phyloP scores from a whole-genome alignment of 2,888 invertebrate genomes.

The Glyphotaelius pellucidus region DNA sequence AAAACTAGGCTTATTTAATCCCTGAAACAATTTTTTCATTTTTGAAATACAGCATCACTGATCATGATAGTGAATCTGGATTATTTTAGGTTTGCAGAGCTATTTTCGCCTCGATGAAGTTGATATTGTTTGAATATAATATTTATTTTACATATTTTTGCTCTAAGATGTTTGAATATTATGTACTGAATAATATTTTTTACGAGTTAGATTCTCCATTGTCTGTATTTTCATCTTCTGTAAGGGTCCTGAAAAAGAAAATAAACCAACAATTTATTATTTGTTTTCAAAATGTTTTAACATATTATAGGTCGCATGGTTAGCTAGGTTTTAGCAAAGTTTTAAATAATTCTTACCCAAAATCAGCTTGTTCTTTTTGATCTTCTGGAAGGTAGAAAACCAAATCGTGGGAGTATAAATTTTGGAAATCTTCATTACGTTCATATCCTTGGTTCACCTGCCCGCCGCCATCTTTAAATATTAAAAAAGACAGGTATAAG shows the following conservation, averaged over 20 bases:
- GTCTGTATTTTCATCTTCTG: slow-evolving; percentile 18
- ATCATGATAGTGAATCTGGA: too few relatives aligned
- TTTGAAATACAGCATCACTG: too few relatives aligned
- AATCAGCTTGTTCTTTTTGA: slow-evolving; percentile 28
- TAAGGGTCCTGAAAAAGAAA: slow-evolving; percentile 36
- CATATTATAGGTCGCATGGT: too few relatives aligned
- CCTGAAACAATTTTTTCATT: too few relatives aligned
- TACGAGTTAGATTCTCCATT: slow-evolving; percentile 38
- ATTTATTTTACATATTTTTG: neutral
- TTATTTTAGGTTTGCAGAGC: too few relatives aligned
- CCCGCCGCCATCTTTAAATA: slow-evolving; percentile 71
- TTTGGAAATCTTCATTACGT: slow-evolving; percentile 70
- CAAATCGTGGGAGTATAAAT: slow-evolving; percentile 73
- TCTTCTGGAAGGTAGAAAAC: slow-evolving; percentile 60
- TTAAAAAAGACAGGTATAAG: neutral
- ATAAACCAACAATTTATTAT: neutral
- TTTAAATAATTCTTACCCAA: slow-evolving; percentile 43
- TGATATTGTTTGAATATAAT: too few relatives aligned
- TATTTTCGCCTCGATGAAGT: too few relatives aligned
- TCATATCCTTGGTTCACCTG: slow-evolving; percentile 72
- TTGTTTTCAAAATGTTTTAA: too few relatives aligned
- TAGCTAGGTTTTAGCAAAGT: too few relatives aligned
- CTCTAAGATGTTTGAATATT: neutral
- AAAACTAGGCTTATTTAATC: too few relatives aligned
- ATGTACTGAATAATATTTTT: neutral